A percentile compares a stretch with the other conserved stretches of the same genome.
phyloP scores from a whole-genome alignment of 2,113 vertebrate species.

The Rhinoderma darwinii region DNA sequence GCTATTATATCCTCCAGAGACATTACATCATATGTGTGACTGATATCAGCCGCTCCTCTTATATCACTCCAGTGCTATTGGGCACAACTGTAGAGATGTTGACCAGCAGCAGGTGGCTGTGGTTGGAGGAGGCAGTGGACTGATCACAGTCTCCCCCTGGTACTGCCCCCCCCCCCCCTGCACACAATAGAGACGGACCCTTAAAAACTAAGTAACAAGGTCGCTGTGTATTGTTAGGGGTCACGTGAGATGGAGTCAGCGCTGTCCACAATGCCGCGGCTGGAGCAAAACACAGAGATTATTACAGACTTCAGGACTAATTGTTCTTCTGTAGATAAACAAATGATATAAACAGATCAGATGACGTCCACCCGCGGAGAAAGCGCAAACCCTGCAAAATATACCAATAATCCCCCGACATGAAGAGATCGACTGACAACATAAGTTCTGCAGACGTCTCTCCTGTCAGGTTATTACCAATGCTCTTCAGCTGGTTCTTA shows the following conservation, averaged over 20 bases:
- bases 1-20: no score
- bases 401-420: no score
- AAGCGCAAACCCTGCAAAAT: no score
- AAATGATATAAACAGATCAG: neutral
- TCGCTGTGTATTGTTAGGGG: neutral
- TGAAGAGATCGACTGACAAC: no score
- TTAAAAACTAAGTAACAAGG: neutral
- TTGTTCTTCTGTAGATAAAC: neutral
- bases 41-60: neutral
- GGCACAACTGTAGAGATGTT: neutral
- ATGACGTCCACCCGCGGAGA: no score
- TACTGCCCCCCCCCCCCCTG: constrained; percentile 21
- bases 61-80: neutral
- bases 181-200: constrained; percentile 8
- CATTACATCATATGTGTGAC: neutral
- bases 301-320: neutral
- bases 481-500: no score
- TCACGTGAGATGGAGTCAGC: constrained; percentile 20
- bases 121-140: neutral
- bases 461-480: no score
- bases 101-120: constrained; percentile 8
- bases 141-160: constrained; percentile 34
- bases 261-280: neutral
- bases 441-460: no score
- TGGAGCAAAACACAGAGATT: neutral